phyloP scores from a whole-genome alignment of 2,797 vertebrate genomes.

The Glossophaga mutica region DNA sequence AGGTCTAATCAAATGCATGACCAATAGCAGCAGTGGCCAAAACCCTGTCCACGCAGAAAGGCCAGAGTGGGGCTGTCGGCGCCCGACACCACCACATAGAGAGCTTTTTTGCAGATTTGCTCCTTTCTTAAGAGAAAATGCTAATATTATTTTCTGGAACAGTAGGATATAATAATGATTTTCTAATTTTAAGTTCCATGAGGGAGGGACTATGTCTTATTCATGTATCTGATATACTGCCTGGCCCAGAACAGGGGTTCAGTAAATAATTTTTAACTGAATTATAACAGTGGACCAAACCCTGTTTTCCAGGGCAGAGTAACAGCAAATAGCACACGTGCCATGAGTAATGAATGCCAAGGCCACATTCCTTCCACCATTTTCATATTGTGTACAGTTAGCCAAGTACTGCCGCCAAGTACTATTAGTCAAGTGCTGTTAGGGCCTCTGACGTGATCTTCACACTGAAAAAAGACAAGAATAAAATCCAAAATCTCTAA shows the following conservation, averaged over 20 bases:
- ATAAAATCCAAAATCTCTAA: slow-evolving; percentile 33
- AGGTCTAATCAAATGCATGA: background rate
- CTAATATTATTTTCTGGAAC: background rate
- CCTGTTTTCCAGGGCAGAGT: background rate
- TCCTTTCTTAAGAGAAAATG: background rate
- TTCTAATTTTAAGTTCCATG: slow-evolving; percentile 1
- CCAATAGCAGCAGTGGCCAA: background rate
- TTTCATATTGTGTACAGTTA: background rate
- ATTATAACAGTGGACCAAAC: background rate
- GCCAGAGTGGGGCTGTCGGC: background rate
- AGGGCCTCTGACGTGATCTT: background rate
- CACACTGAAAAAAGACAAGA: background rate
- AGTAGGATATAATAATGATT: background rate
- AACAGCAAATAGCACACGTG: slow-evolving; percentile 18
- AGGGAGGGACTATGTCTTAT: background rate
- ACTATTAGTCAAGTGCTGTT: background rate
- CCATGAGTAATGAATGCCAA: background rate
- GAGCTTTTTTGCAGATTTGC: background rate
- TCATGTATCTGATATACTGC: background rate
- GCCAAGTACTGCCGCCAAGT: background rate
- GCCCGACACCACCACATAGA: background rate
- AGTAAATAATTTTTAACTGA: slow-evolving; percentile 6
- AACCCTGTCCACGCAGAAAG: background rate
- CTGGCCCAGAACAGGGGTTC: background rate
- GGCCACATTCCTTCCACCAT: background rate